Conservation (phyloP, 2,888 invertebrate genomes). For the Quadroppia sp. region DNA sequence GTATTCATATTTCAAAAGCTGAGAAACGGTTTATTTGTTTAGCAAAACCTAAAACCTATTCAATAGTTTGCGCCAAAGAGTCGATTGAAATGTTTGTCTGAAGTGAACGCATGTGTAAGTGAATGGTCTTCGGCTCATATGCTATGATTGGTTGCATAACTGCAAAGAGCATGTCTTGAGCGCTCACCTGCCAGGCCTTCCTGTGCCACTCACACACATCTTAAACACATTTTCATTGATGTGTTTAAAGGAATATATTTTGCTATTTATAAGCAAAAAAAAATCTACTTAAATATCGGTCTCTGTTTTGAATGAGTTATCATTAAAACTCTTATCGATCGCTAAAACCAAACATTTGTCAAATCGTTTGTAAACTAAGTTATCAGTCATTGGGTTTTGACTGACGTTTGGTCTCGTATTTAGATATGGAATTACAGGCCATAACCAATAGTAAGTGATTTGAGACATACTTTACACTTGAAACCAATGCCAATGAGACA, state of each 20-base stretch:
- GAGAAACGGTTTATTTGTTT: too few relatives aligned
- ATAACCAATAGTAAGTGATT: constrained; percentile 34
- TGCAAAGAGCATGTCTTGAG: not conserved
- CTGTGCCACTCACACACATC: constrained; percentile 7
- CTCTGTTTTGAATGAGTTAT: not conserved
- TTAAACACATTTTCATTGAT: not conserved
- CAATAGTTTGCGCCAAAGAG: not conserved
- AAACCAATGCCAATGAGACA: too few relatives aligned
- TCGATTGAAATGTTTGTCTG: not conserved
- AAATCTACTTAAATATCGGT: not conserved
- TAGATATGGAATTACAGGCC: constrained; percentile 35
- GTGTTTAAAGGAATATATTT: not conserved
- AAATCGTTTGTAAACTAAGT: not conserved
- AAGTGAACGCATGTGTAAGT: constrained; percentile 5
- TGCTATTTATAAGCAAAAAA: not conserved
- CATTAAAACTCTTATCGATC: not conserved
- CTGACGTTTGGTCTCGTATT: not conserved
- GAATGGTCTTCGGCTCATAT: not conserved
- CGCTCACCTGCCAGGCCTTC: not conserved
- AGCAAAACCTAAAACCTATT: too few relatives aligned
- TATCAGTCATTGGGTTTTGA: constrained; percentile 14
- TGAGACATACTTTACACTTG: constrained; percentile 7
- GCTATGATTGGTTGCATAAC: not conserved
- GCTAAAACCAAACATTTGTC: not conserved
- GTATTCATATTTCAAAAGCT: too few relatives aligned